Conservation (phyloP, 2,797 vertebrate genomes). For the Avahi laniger region DNA sequence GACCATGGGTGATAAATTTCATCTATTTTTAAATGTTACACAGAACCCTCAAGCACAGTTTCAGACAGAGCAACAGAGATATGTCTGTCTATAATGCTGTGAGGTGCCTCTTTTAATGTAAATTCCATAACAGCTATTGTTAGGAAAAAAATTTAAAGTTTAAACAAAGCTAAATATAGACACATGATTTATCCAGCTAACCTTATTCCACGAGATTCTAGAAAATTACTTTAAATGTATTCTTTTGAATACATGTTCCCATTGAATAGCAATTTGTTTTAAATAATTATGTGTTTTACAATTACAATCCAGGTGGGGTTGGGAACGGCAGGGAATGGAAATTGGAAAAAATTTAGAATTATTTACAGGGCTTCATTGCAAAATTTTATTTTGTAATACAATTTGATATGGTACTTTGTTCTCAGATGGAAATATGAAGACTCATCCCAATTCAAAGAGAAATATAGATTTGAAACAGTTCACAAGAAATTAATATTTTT, state of each 20-base stretch:
- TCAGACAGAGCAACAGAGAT: neutral
- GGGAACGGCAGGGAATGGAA: neutral
- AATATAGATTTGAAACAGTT: neutral
- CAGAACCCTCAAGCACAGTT: neutral
- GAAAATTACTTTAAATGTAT: conserved; percentile 4
- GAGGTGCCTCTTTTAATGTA: neutral
- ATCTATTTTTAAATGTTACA: conserved; percentile 41
- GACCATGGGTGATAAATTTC: conserved; percentile 24
- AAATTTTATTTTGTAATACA: conserved; percentile 37
- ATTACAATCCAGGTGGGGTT: neutral
- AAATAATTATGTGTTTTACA: conserved; percentile 13
- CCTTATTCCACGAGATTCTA: neutral
- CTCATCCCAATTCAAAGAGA: neutral
- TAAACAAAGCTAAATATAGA: conserved; percentile 7
- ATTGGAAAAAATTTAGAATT: neutral
- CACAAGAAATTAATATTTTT: conserved; percentile 7
- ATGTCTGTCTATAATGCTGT: neutral
- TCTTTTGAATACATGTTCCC: neutral
- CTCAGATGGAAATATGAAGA: neutral
- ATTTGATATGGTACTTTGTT: neutral
- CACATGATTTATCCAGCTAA: neutral
- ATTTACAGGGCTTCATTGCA: neutral
- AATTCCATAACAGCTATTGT: neutral
- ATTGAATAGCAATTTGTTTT: conserved; percentile 31
- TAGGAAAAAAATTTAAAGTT: neutral